phyloP scores from a whole-genome alignment of 2,113 vertebrate genomes.

The Labeo rohita region DNA sequence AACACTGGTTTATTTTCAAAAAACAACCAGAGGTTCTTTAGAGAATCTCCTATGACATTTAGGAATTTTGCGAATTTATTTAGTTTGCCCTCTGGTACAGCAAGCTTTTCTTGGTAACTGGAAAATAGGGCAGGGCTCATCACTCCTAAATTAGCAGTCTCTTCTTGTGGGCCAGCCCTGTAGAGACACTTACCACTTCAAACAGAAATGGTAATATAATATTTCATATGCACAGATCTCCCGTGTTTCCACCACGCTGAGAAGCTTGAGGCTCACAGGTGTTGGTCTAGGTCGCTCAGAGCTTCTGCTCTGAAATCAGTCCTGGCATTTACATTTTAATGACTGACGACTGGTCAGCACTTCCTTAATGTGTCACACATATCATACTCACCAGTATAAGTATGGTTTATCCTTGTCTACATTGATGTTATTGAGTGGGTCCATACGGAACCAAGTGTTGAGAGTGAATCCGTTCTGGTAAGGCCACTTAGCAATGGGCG shows the following conservation, averaged over 20 bases:
- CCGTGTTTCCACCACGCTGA: not conserved
- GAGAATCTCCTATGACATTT: constrained; percentile 62
- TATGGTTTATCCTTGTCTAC: constrained; percentile 99
- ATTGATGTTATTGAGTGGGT: constrained; percentile 99
- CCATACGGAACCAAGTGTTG: constrained; percentile 99
- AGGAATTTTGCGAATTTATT: constrained; percentile 50
- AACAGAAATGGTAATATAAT: constrained; percentile 42
- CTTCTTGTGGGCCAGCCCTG: constrained; percentile 32
- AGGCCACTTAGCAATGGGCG: constrained; percentile 99
- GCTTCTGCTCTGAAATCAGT: constrained; percentile 1
- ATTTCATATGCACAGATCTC: constrained; percentile 22
- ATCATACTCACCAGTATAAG: constrained; percentile 92
- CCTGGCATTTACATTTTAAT: constrained; percentile 23
- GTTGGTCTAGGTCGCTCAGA: not conserved
- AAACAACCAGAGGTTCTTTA: constrained; percentile 8
- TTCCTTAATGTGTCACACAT: not conserved
- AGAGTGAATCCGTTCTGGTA: constrained; percentile 99
- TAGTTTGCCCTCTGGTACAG: not conserved
- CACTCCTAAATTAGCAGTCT: constrained; percentile 35
- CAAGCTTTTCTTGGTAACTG: constrained; percentile 35
- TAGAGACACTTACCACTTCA: constrained; percentile 38
- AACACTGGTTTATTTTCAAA: not conserved
- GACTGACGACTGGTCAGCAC: not conserved
- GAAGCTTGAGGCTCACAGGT: constrained; percentile 7
- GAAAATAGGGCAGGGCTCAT: constrained; percentile 33